Base-by-base conservation (phyloP, 2,797 vertebrate genomes). In the Danio aesculapii region DNA sequence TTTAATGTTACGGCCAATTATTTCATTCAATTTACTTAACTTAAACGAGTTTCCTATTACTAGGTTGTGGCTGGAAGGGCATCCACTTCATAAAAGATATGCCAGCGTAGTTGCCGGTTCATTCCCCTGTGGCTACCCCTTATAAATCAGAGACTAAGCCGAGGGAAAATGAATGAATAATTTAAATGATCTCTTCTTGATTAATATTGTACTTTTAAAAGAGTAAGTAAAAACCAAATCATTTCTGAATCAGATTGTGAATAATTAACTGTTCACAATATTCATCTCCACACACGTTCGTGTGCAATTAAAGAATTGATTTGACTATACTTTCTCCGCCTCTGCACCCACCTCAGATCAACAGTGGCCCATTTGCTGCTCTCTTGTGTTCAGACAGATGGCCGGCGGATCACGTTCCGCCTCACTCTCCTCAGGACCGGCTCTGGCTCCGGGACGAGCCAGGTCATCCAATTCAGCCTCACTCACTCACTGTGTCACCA, bases 401-500 rank as follows among this genome's bases (percentile, higher is more conserved):
- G 77, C 17, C 58, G 39, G 47, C 30, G 12, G 49, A 70, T 79
- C 68, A 55, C 19, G 59, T 67, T 76, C 59, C 12, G 14, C 67
- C 12, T 50, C 6, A 2, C 19, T 75, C 50, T 53, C 46, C 71
- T 30, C 39, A 10, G 77, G 59, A 64, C 19, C 49, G 17, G 11
- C 52, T 77, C 47, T 47, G 66, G n/a, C 66, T 71, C 16, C 66
- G 50, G 57, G 49, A 49, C n/a, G 50, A 66, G 59, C 50, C 63
- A 66, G 55, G 55, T 70, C 70, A 30, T n/a, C 63, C 62, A 11
- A 21, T 57, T 71, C 43, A 30, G 46, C 69, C 61, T 78, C 71
- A 83, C 86, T 84, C n/a, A 43, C 50, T 73, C 67, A 57, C 17
- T 85, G 41, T 67, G 73, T 46, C 74, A 67, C 74, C 47, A 12